These are phyloP conservation scores for Phasianus colchicus DNA, from an alignment of 2,113 vertebrate species.

Conservation along the genomic window DNA sequence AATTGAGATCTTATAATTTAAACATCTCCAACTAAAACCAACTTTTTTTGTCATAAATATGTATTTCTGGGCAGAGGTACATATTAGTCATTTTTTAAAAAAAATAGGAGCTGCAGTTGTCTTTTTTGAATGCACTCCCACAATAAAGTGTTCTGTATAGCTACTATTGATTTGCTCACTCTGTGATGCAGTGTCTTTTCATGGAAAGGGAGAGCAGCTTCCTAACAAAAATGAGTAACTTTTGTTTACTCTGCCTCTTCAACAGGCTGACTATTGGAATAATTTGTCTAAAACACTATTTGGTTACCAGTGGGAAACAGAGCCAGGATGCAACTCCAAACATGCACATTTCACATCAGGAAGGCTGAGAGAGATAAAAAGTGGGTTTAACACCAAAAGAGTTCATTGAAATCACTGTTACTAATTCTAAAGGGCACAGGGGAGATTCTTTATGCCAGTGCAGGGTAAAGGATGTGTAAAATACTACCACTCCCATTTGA, in stretches of 20 bases:
- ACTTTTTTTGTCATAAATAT: constrained; percentile 35
- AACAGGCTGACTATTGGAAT: constrained; percentile 5
- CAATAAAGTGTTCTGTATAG: not conserved
- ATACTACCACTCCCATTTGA: not conserved
- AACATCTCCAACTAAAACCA: not conserved
- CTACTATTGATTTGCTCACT: constrained; percentile 21
- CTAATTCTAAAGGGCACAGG: not conserved
- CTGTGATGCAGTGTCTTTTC: not conserved
- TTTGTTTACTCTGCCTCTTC: constrained; percentile 26
- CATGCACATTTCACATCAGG: not conserved
- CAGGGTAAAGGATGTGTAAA: not conserved
- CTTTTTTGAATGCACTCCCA: not conserved
- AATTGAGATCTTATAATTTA: not conserved
- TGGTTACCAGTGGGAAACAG: not conserved
- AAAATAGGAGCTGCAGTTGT: not conserved
- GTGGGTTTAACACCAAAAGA: not conserved
- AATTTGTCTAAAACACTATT: not conserved
- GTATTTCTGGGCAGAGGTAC: not conserved
- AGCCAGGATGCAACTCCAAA: not conserved
- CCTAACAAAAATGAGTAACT: constrained; percentile 32
- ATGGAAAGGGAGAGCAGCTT: constrained; percentile 22
- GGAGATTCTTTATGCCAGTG: not conserved
- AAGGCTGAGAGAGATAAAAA: not conserved
- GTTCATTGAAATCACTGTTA: not conserved
- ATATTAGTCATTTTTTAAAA: not conserved